These are phyloP conservation scores for Myodes glareolus DNA, from an alignment of 2,113 vertebrate species.

Conservation along the genomic window DNA sequence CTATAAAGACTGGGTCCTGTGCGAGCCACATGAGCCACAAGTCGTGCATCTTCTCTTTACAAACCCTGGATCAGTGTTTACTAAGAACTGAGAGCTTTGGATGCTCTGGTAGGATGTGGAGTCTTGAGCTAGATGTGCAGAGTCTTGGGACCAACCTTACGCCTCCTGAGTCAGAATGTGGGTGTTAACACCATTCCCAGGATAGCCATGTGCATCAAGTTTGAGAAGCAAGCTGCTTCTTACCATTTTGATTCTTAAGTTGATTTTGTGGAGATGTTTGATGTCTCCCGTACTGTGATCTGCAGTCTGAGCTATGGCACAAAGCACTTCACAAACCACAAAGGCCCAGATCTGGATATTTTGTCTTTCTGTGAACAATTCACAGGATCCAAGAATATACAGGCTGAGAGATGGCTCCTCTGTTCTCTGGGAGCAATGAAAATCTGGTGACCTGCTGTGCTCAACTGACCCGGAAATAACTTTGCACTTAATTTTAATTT, in stretches of 20 bases:
- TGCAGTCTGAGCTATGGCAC: background rate
- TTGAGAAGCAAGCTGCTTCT: background rate
- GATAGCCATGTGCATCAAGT: background rate
- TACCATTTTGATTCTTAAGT: background rate
- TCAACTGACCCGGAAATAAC: constrained; percentile 72
- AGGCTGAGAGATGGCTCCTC: constrained; percentile 37
- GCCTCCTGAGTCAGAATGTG: background rate
- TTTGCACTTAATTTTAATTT: constrained; percentile 75
- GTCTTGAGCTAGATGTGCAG: too few relatives aligned
- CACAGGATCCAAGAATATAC: background rate
- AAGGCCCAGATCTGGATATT: constrained; percentile 32
- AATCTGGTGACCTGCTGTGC: constrained; percentile 50
- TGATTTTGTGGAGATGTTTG: background rate
- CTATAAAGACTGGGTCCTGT: fast-evolving
- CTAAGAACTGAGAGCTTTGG: fast-evolving
- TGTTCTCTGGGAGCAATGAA: constrained; percentile 58
- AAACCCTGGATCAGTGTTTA: background rate
- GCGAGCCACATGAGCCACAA: fast-evolving
- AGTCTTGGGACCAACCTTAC: fast-evolving
- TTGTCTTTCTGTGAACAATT: constrained; percentile 56
- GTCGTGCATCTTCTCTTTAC: fast-evolving
- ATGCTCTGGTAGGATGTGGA: background rate
- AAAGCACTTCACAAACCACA: background rate
- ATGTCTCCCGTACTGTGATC: background rate
- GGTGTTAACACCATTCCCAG: background rate